These are phyloP conservation scores for Diprion similis DNA, from an alignment of 1,140 invertebrate species.

Conservation along the genomic window DNA sequence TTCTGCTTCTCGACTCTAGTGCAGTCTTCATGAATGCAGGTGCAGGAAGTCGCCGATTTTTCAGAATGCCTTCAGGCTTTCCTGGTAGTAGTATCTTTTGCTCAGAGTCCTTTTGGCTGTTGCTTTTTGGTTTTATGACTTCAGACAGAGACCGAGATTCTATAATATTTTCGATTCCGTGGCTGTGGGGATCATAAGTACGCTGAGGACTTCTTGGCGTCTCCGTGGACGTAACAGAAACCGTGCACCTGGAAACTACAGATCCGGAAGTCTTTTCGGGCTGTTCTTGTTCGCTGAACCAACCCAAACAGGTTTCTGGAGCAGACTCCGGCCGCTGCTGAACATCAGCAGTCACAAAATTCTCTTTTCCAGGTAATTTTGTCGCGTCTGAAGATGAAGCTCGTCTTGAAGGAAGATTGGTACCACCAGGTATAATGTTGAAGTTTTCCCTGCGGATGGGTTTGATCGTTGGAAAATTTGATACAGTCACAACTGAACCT, in stretches of 20 bases:
- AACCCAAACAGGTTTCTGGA: conserved; percentile 33
- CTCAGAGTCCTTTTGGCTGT: not conserved
- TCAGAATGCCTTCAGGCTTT: conserved; percentile 26
- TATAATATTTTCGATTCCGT: not conserved
- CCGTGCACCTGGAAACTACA: too few relatives aligned
- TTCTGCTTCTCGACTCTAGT: conserved; percentile 60
- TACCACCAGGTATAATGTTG: conserved; percentile 27
- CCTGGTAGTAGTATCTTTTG: not conserved
- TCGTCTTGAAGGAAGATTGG: conserved; percentile 35
- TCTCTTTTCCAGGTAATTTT: conserved; percentile 19
- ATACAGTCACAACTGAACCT: conserved; percentile 12
- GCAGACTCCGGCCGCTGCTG: conserved; percentile 39
- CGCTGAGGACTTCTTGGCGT: not conserved
- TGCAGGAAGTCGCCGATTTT: conserved; percentile 61
- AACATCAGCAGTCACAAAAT: conserved; percentile 18
- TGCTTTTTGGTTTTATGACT: not conserved
- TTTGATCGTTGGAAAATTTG: not conserved
- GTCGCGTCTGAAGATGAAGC: conserved; percentile 43
- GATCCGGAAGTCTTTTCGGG: too few relatives aligned
- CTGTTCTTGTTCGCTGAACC: conserved; percentile 29
- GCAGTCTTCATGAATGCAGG: conserved; percentile 71
- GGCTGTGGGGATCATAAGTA: not conserved
- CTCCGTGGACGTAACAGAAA: too few relatives aligned
- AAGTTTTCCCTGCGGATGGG: conserved; percentile 11
- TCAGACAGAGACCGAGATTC: not conserved